A percentile compares a stretch with the other conserved stretches of the same genome.
These are phyloP conservation scores for Dolichotis patagonum DNA, from an alignment of 2,113 vertebrate species.

Conservation along the genomic window DNA sequence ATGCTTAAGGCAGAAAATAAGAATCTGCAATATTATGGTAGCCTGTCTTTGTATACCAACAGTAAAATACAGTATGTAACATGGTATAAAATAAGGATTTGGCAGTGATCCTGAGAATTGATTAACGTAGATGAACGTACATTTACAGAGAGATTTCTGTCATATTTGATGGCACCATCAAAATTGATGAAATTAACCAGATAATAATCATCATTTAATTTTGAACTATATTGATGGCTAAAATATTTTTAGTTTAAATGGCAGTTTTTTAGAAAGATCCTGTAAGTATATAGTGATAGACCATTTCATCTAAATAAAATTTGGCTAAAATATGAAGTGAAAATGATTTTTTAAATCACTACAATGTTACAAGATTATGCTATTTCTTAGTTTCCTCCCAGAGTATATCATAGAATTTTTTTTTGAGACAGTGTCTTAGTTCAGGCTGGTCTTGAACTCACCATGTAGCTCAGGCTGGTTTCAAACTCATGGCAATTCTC, in stretches of 20 bases:
- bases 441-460: too few relatives aligned
- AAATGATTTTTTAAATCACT: conserved; percentile 34
- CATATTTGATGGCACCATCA: too few relatives aligned
- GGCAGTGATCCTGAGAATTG: not conserved
- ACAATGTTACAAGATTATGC: not conserved
- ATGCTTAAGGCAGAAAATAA: not conserved
- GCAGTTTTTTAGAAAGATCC: not conserved
- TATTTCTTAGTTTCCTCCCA: not conserved
- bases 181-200: conserved; percentile 11
- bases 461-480: too few relatives aligned
- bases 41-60: not conserved
- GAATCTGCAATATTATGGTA: not conserved
- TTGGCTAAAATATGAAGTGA: conserved; percentile 25
- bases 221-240: not conserved
- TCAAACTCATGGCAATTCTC: too few relatives aligned
- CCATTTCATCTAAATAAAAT: conserved; percentile 41
- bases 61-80: conserved; percentile 9
- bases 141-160: too few relatives aligned
- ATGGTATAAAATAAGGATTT: not conserved
- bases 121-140: conserved; percentile 23
- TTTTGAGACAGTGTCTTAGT: too few relatives aligned
- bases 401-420: not conserved
- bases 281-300: not conserved
- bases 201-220: conserved; percentile 26
- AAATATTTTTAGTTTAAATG: conserved; percentile 28